Evolutionary conservation across 2,888 invertebrate species (phyloP), one percentile per base, ranked within the genome.

Genomic region (Stenchaetothrips biformis): DNA sequence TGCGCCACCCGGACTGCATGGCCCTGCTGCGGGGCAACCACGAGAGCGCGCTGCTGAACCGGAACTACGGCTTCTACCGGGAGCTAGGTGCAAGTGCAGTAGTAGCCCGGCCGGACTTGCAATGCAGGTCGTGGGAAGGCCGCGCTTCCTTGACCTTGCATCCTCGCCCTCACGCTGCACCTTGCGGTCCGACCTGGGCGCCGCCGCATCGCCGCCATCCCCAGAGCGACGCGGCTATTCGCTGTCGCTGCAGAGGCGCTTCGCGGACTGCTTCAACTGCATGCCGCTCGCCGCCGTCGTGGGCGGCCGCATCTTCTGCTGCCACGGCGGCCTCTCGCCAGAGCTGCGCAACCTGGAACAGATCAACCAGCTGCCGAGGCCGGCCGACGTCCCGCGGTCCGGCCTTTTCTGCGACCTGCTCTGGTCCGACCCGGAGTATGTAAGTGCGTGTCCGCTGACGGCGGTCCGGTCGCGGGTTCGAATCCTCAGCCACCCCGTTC

Each of bases 211-310:
- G 37, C 37, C 37, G 37, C 37, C 37, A 4, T 16, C 77, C 7
- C n/a, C 78, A 80, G 80, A 49, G 7, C 21, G 48, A 85, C 85
- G 90, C 82, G 86, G 91, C 78, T 91, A 90, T 86, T 90, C 90
- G 86, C 90, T 91, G 83, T 90, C 90, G 84, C 85, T 91, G 82
- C 91, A 91, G 91, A 91, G 91, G 85, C 90, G 90, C 25, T 91
- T 91, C 85, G 91, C 90, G 81, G 90, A 91, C 84, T 90, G 90
- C 85, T 91, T 90, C 86, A 91, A 91, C 85, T 86, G 86, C 82
- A 86, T 90, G 82, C 90, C 90, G 9, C 89, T 90, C 59, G 90
- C 90, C 79, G 90, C 90, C 79, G 90, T 90, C 81, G 89, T 90
- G 83, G 90, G 91, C 85, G 90, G 91, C 84, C 91, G 91, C 85